Conservation (phyloP, 2,888 invertebrate genomes). For the Cynaeus angustus region DNA sequence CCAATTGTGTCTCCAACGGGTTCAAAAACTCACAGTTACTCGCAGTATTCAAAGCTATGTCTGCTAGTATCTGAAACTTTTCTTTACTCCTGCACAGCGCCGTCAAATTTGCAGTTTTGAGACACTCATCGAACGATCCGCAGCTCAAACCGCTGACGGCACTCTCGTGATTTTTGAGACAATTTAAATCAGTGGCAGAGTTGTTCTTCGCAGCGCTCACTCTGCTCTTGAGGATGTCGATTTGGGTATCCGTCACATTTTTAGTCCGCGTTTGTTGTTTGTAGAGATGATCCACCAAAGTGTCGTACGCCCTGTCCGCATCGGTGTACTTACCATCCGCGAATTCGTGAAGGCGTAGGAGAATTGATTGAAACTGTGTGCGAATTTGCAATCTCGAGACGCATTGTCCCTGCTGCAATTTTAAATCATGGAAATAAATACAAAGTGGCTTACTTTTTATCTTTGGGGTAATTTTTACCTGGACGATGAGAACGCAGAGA, state of each 20-base stretch:
- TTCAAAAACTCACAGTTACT: constrained; percentile 3
- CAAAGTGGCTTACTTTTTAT: too few species aligned
- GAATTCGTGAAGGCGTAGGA: background rate
- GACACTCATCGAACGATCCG: background rate
- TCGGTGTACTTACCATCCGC: background rate
- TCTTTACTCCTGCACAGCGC: background rate
- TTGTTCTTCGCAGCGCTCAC: background rate
- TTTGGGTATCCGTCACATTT: background rate
- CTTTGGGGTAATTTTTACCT: background rate
- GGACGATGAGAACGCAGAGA: background rate
- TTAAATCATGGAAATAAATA: too few species aligned
- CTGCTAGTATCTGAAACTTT: background rate
- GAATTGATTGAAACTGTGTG: background rate
- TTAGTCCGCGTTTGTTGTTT: background rate
- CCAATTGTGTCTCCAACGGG: background rate
- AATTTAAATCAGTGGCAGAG: background rate
- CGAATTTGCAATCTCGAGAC: background rate
- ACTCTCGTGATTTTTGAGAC: background rate
- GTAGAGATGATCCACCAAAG: background rate
- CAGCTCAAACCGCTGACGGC: background rate
- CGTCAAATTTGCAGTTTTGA: background rate
- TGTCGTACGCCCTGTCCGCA: background rate
- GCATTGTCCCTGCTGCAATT: background rate
- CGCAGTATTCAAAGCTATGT: background rate
- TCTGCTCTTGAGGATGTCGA: background rate